Evolutionary conservation across 2,797 vertebrate species (phyloP).

Genomic region (Malurus splendens): DNA sequence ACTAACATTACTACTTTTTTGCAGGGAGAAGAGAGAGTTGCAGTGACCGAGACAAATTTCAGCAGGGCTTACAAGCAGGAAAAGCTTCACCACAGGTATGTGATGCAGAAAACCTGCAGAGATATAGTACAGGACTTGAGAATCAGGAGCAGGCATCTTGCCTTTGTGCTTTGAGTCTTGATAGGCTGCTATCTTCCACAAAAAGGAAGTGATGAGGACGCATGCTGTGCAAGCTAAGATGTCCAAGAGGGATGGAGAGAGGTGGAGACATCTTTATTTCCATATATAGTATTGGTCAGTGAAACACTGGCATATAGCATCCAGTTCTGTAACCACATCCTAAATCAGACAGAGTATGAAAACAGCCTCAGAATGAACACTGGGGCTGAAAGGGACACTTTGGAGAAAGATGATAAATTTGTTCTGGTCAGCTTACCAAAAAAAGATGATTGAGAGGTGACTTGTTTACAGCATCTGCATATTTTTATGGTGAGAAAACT

Average conservation of each 20-base stretch:
- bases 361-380: constrained; percentile 33
- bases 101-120: not conserved
- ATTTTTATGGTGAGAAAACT: constrained; percentile 20
- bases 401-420: not conserved
- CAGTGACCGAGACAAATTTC: not conserved
- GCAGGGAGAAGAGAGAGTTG: not conserved
- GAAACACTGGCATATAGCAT: not conserved
- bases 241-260: not conserved
- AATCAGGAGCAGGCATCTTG: not conserved
- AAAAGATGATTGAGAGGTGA: constrained; percentile 29
- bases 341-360: constrained; percentile 22
- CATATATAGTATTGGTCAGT: constrained; percentile 24
- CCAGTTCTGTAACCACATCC: constrained; percentile 29
- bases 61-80: not conserved
- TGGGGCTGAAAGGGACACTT: not conserved
- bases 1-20: not conserved
- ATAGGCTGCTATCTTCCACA: not conserved
- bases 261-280: constrained; percentile 31
- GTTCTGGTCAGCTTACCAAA: constrained; percentile 16
- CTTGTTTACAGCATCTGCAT: constrained; percentile 17
- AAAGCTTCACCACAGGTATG: constrained; percentile 19
- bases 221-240: not conserved
- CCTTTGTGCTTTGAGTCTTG: not conserved
- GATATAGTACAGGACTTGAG: not conserved
- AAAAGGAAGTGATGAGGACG: not conserved